These are phyloP conservation scores for Agrypnia vestita DNA, from an alignment of 1,140 invertebrate species.

Conservation along the genomic window DNA sequence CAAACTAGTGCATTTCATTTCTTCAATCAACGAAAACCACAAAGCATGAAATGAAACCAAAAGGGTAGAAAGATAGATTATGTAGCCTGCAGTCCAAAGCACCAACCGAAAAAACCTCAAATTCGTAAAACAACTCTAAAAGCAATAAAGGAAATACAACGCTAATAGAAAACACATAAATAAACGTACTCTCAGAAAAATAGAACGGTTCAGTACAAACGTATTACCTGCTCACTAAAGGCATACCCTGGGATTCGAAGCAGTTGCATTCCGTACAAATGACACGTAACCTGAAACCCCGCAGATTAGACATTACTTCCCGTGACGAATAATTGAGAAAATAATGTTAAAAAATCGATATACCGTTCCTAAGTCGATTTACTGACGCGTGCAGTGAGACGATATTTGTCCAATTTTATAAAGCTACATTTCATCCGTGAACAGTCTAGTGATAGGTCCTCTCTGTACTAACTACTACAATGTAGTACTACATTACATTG, in stretches of 20 bases:
- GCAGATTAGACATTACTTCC: constrained; percentile 21
- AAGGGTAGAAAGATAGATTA: not conserved
- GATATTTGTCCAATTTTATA: too few relatives aligned
- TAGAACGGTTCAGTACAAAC: not conserved
- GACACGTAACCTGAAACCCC: constrained; percentile 25
- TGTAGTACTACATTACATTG: too few relatives aligned
- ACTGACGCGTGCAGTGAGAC: too few relatives aligned
- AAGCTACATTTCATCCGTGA: too few relatives aligned
- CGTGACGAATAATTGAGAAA: not conserved
- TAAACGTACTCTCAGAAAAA: too few relatives aligned
- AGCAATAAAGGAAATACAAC: not conserved
- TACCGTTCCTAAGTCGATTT: too few relatives aligned
- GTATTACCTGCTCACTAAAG: constrained; percentile 3
- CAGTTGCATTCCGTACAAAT: constrained; percentile 30
- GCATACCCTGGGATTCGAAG: not conserved
- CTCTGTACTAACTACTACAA: too few relatives aligned
- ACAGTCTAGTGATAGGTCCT: too few relatives aligned
- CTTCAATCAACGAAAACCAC: not conserved
- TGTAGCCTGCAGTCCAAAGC: too few relatives aligned
- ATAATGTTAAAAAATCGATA: not conserved
- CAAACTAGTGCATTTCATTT: too few relatives aligned
- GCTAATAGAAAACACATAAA: too few relatives aligned
- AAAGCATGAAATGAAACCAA: not conserved
- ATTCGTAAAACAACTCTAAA: not conserved
- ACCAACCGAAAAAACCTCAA: too few relatives aligned